Evolutionary conservation across 1,140 invertebrate genomes (phyloP).

Genomic region (Pseudomyrmex dendroicus): DNA sequence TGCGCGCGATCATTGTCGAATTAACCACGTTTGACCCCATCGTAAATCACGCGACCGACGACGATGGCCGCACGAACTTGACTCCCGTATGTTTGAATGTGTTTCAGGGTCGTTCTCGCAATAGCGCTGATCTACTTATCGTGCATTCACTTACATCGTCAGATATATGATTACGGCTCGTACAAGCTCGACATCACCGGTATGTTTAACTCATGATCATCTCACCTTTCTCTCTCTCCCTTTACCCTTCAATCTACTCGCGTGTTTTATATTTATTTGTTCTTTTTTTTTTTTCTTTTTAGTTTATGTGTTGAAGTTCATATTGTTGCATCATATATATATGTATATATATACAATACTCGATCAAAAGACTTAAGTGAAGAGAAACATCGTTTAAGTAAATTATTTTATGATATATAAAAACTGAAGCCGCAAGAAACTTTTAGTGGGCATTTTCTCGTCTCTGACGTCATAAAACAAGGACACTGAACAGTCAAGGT

Average conservation of each 20-base stretch:
- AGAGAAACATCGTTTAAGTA: too few relatives aligned
- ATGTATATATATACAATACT: too few relatives aligned
- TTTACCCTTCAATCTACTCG: not conserved
- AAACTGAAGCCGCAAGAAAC: too few relatives aligned
- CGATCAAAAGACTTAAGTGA: too few relatives aligned
- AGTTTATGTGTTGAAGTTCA: too few relatives aligned
- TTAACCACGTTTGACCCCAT: conserved; percentile 16
- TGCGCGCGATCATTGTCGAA: not conserved
- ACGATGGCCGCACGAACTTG: conserved; percentile 37
- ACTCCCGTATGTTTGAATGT: conserved; percentile 45
- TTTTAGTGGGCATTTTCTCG: too few relatives aligned
- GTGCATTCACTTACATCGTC: conserved; percentile 93
- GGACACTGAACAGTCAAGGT: too few relatives aligned
- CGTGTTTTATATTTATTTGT: too few relatives aligned
- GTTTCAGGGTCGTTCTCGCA: conserved; percentile 89
- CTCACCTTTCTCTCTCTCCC: not conserved
- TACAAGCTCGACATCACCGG: conserved; percentile 97
- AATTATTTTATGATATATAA: too few relatives aligned
- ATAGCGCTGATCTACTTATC: conserved; percentile 94
- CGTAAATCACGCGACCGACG: conserved; percentile 7
- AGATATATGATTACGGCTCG: conserved; percentile 94
- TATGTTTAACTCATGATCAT: conserved; percentile 78
- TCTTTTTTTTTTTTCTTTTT: too few relatives aligned
- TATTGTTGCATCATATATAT: too few relatives aligned
- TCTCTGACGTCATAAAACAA: too few relatives aligned